These are phyloP conservation scores for Istiophorus platypterus DNA, from an alignment of 2,113 vertebrate species.

Conservation along the genomic window DNA sequence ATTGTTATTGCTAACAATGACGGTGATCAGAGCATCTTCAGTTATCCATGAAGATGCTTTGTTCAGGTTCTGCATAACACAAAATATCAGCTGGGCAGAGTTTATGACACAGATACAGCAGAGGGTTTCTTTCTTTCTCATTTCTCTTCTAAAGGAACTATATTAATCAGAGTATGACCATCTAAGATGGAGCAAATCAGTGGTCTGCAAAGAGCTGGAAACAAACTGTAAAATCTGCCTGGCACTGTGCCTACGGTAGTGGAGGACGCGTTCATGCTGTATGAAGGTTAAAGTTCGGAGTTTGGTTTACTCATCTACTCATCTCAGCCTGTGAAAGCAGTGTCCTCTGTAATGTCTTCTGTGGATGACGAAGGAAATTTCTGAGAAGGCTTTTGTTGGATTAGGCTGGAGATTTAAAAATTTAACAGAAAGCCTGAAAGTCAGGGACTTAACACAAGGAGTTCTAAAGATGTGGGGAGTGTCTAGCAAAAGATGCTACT, in stretches of 20 bases:
- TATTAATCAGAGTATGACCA: neutral
- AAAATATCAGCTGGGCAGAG: neutral
- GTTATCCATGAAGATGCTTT: neutral
- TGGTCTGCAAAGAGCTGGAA: neutral
- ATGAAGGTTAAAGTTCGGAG: neutral
- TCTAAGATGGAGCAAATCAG: neutral
- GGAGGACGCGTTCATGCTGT: neutral
- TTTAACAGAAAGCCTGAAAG: neutral
- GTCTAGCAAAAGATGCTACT: neutral
- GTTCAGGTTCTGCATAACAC: neutral
- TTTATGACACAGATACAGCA: neutral
- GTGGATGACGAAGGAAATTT: too few species aligned
- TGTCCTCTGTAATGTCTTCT: neutral
- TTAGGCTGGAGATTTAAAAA: too few species aligned
- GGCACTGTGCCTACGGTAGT: neutral
- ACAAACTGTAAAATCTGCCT: neutral
- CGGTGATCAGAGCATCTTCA: neutral
- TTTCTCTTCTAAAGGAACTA: neutral
- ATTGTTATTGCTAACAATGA: neutral
- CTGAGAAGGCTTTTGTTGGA: too few species aligned
- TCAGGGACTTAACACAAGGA: neutral
- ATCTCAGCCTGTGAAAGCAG: too few species aligned
- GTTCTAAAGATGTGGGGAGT: neutral
- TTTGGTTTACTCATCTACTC: neutral
- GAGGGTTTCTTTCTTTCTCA: neutral